Evolutionary conservation across 2,888 invertebrate species (phyloP), one percentile per base, ranked within the genome.

Genomic region (Drosophila melanosoma): DNA sequence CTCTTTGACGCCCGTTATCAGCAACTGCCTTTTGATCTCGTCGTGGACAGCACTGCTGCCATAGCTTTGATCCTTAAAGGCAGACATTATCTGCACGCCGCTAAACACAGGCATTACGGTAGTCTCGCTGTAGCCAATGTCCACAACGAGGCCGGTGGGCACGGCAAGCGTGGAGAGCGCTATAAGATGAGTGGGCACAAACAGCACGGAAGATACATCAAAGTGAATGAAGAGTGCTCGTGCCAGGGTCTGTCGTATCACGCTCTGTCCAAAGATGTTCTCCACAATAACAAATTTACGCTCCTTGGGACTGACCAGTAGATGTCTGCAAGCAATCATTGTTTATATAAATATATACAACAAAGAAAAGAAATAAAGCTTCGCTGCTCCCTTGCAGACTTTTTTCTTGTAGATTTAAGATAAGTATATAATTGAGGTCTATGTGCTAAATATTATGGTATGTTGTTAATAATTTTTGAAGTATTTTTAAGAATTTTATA

Each of bases 251-350:
- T 99, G 97, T 70, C 98, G 94, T 91, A 98, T 96, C 63, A 95
- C 93, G 0, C 97, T 97, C 5, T 96, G 96, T 38, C 96, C 96
- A 26, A 99, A 94, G 15, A 98, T 94, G 6, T 98, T 98, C 93
- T 99, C 99, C 26, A 99, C 96, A 36, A 99, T 94, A 7, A 99
- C 96, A 40, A 99, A 96, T 91, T 97, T 96, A 29, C 98, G 95
- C 89, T 98, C 99, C 93, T 99, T 98, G 0, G 99, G 98, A 91
- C 97, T 99, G 53, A 98, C 96, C 56, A 98, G 94, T 36, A 98
- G 95, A 92, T 98, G 96, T 85, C 98, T 98, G 91, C 51, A 67
- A 64, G 2, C 1, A 36, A 7, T 8, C 52, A 45, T 12, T 36
- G 12, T 1, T 26, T 35, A 29, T n/a, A 36, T 2, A n/a, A 6